Conservation (phyloP, 2,113 vertebrate species). For the Oxygymnocypris stewartii region DNA sequence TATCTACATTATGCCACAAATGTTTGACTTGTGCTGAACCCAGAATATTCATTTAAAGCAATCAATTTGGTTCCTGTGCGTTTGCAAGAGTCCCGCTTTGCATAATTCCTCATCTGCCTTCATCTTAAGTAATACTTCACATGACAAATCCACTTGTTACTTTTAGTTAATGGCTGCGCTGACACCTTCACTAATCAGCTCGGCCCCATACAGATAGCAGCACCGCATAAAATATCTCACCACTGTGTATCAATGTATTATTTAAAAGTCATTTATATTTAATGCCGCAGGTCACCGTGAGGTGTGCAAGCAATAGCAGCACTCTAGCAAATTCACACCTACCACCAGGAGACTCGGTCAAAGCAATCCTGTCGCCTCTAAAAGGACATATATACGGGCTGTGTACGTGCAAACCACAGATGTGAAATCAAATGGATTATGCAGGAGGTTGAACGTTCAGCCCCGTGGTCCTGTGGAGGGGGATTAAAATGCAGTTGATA, state of each 20-base stretch:
- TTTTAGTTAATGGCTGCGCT: slow-evolving; percentile 40
- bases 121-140: slow-evolving; percentile 7
- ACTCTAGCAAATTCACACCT: slow-evolving; percentile 22
- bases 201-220: neutral
- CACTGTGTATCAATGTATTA: slow-evolving; percentile 53
- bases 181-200: slow-evolving; percentile 51
- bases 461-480: slow-evolving; percentile 55
- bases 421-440: slow-evolving; percentile 26
- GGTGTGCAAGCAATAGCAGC: slow-evolving; percentile 44
- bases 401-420: slow-evolving; percentile 19
- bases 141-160: slow-evolving; percentile 42
- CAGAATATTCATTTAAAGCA: no score
- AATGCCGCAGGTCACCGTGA: slow-evolving; percentile 49
- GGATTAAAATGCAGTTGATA: slow-evolving; percentile 66
- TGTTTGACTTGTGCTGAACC: neutral
- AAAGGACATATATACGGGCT: neutral
- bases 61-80: neutral
- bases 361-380: slow-evolving; percentile 9
- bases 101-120: neutral
- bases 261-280: slow-evolving; percentile 59
- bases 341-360: slow-evolving; percentile 2
- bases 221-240: slow-evolving; percentile 48
- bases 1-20: neutral
- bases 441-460: slow-evolving; percentile 1
- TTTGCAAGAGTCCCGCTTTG: neutral